Base-by-base conservation (phyloP, 2,888 invertebrate species). In the Lasioglossum malachurum region DNA sequence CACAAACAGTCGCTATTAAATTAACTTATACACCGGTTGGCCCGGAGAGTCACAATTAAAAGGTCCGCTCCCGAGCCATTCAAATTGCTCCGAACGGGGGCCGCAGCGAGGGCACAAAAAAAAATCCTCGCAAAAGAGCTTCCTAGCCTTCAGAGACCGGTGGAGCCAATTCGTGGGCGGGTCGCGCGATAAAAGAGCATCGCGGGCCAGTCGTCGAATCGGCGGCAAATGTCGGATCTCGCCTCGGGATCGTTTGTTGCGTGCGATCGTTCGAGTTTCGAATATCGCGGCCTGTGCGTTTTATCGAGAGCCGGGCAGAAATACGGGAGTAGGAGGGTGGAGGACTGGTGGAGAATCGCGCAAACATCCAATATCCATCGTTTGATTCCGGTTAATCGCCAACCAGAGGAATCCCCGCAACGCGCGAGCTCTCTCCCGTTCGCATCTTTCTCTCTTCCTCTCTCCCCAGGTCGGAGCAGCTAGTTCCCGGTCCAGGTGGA, bases 341-440 rank as follows among this genome's bases (percentile, higher is more conserved):
- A 60, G 38, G 38, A 23, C 60, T 23, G 19, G 12, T 16, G 23
- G 35, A 41, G 35, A 41, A 35, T 83, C 57, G 60, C 60, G 27
- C 31, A 46, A 75, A 83, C 72, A 72, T 49, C 71, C 83, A 31
- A 71, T 75, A 60, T 41, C 38, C 53, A 31, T 44, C 74, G 77
- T 84, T 82, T 74, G 41, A 69, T 74, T 46, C 73, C 16, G 77
- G 46, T 74, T 67, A 74, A 82, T 82, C 74, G 46, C 27, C 73
- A 23, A n/a, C 31, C 67, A 4, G 38, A 10, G 31, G 53, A 69
- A 78, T 74, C 38, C 35, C 27, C 53, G 67, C 77, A 57, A 31
- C 44, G 12, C 27, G 23, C 76, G 73, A 2, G 64, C 64, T 16
- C 19, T 8, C 7, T 19, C 67, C 35, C 67, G 67, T 19, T 67